Evolutionary conservation across 2,113 vertebrate species (phyloP), one percentile per base, ranked within the genome.

Genomic region (human): DNA sequence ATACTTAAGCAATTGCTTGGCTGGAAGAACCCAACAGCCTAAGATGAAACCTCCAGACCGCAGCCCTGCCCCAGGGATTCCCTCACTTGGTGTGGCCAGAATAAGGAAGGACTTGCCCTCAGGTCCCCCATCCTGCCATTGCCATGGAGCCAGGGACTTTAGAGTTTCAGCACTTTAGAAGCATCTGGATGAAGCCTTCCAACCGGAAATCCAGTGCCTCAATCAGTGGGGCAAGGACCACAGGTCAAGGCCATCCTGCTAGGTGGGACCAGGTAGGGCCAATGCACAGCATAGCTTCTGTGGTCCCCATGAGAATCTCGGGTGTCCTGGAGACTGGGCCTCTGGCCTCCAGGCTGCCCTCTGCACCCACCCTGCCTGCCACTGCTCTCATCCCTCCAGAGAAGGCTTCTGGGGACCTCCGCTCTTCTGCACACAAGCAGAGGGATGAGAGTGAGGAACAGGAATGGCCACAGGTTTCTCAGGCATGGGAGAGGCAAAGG

Each of bases 41-140:
- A 68, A 73, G 22, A 52, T 18, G 30, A 86, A 59, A 11, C 59
- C 27, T 92, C 38, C 5, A 82, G 76, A 73, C 7, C 50, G 68
- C 20, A 2, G 40, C 16, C 43, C 14, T 12, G 2, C 17, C 55
- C 22, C 1, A 27, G 16, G n/a, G 43, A 22, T 6, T 6, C 8
- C 30, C 45, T 93, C 23, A 1, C 43, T 25, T 2, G 13, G n/a
- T 12, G 2, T 0, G 1, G 20, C 35, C 78, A 78, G 57, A 16
- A 76, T 20, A 48, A 70, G 32, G 30, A 84, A 81, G n/a, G 70
- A 5, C 27, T 64, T 78, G 35, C 30, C 45, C 6, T 79, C 80
- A 79, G 66, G 55, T 25, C 32, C 85, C n/a, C 70, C 8, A 40
- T 17, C 40, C 25, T 57, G 55, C 45, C 38, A 2, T 38, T 50